These are phyloP conservation scores for Festucalex cinctus DNA, from an alignment of 2,113 vertebrate species.

Conservation along the genomic window DNA sequence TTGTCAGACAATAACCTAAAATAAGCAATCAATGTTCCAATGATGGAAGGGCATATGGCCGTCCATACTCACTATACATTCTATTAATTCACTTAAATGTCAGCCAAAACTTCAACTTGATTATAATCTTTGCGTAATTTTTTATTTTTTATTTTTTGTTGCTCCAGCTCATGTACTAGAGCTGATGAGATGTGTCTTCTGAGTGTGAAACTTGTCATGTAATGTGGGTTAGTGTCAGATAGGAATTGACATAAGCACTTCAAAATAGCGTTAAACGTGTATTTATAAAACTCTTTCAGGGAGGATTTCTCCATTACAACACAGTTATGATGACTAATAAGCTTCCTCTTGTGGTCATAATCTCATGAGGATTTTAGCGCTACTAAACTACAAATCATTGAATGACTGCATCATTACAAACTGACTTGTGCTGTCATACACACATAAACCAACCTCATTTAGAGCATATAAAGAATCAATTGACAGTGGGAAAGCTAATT, in stretches of 20 bases:
- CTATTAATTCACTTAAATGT: neutral
- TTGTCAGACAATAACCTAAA: no score
- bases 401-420: neutral
- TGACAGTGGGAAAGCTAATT: no score
- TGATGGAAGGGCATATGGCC: neutral
- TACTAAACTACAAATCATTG: neutral
- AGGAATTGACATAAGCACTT: neutral
- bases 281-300: neutral
- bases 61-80: neutral
- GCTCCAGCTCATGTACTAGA: no score
- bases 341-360: neutral
- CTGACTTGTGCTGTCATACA: neutral
- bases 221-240: neutral
- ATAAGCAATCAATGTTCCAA: no score
- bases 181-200: no score
- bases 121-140: no score
- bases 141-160: no score
- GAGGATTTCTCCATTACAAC: neutral
- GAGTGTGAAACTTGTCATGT: neutral
- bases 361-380: neutral
- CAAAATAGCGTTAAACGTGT: neutral
- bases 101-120: neutral
- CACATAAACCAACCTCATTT: neutral
- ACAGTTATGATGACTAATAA: neutral
- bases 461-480: no score